Evolutionary conservation across 2,888 invertebrate species (phyloP), one percentile per base, ranked within the genome.

Genomic region (Endotricha flammealis): DNA sequence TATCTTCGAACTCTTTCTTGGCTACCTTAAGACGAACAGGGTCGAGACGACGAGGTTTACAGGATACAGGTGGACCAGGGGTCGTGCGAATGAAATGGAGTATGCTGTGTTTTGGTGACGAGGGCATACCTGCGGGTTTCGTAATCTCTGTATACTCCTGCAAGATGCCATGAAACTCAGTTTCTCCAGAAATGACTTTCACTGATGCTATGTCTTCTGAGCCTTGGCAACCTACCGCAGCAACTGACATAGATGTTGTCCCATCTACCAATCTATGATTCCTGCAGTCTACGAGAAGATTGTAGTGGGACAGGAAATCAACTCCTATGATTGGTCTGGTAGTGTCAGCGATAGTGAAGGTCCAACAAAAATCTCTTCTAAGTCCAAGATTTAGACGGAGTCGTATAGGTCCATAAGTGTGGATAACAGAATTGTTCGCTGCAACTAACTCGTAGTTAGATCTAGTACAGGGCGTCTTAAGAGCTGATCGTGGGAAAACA

Each of bases 241-340:
- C 29, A 8, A 16, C 14, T 3, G 10, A n/a, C 7, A 36, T 11
- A 12, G 30, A 11, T 3, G 36, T 36, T 8, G 9, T 14, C 9
- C 23, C 29, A 12, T 36, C 36, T 1, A 52, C n/a, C 1, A 64
- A 24, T 0, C 43, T 33, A 0, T 29, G 33, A 12, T 52, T 41
- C n/a, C 41, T 30, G 0, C 52, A 6, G 25, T 64, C 61, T 1
- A 57, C 52, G 0, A 64, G 36, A 0, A 64, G 36, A 4, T 44
- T 44, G 30, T 39, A 59, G 25, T 53, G 45, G 1, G 23, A 13
- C 7, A 63, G 35, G 24, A 66, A 60, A 41, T 59, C 56, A 3
- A 10, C 10, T n/a, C 10, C 25, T 25, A 25, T 25, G 25, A 28
- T 28, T 2, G 28, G 28, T 14, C 11, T 28, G 12, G 14, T 10